These are phyloP conservation scores for Stercorarius parasiticus DNA, from an alignment of 2,113 vertebrate species.

Conservation along the genomic window DNA sequence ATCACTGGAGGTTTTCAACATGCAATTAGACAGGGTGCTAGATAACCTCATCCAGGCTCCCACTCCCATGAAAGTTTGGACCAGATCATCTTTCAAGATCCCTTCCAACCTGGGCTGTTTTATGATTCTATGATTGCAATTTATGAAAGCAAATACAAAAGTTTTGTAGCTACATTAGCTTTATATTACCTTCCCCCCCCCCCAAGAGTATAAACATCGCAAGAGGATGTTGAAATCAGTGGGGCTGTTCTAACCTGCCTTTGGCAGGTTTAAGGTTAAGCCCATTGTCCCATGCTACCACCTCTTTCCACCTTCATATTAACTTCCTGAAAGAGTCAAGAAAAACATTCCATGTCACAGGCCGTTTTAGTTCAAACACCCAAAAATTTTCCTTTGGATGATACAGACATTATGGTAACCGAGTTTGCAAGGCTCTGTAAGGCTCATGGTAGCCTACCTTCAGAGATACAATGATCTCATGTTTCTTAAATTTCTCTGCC, in stretches of 20 bases:
- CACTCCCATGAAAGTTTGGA: background rate
- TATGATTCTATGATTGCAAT: background rate
- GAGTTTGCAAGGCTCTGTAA: background rate
- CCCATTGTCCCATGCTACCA: background rate
- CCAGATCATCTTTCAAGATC: background rate
- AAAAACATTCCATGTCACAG: background rate
- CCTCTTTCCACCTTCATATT: background rate
- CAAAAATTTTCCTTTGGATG: background rate
- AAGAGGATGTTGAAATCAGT: background rate
- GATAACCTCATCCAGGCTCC: background rate
- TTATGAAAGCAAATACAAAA: background rate
- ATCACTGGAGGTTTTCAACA: background rate
- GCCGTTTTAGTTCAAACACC: background rate
- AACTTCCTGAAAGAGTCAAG: background rate
- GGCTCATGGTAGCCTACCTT: background rate
- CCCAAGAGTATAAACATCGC: background rate
- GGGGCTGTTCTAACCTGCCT: background rate
- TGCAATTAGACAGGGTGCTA: background rate
- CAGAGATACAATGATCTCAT: background rate
- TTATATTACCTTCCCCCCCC: background rate
- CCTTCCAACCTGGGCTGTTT: background rate
- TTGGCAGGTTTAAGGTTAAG: background rate
- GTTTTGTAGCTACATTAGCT: background rate
- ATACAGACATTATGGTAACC: background rate
- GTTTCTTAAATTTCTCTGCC: slow-evolving; percentile 30